These are phyloP conservation scores for Kradibia gibbosae DNA, from an alignment of 1,140 invertebrate genomes.

Conservation along the genomic window DNA sequence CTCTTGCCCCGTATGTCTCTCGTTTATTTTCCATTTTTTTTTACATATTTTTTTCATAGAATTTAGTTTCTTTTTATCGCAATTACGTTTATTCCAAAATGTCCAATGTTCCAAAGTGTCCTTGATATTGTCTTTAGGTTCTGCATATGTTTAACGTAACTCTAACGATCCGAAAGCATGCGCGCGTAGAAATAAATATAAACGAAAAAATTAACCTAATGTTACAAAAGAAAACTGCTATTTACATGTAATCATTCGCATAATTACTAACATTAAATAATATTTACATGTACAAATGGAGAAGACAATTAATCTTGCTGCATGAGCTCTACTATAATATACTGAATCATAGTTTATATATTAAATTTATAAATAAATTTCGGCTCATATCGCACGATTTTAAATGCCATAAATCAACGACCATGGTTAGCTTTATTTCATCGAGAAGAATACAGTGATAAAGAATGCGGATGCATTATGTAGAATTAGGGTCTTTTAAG, in stretches of 20 bases:
- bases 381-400: background rate
- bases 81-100: too few species aligned
- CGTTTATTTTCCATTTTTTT: background rate
- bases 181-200: too few species aligned
- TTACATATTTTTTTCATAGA: too few species aligned
- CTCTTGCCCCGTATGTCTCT: too few species aligned
- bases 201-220: too few species aligned
- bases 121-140: too few species aligned
- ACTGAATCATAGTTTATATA: background rate
- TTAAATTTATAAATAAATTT: conserved; percentile 2
- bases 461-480: background rate
- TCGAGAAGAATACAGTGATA: background rate
- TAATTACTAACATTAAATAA: background rate
- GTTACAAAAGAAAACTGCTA: too few species aligned
- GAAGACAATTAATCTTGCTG: background rate
- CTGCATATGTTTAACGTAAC: too few species aligned
- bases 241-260: background rate
- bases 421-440: background rate
- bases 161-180: too few species aligned
- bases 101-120: too few species aligned
- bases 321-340: background rate
- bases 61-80: too few species aligned
- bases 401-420: background rate
- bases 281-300: background rate
- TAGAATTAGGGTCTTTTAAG: background rate